A percentile compares a stretch with the other conserved stretches of the same genome.
phyloP scores from a whole-genome alignment of 2,888 invertebrate species.

The Amblyjoppa proteus region DNA sequence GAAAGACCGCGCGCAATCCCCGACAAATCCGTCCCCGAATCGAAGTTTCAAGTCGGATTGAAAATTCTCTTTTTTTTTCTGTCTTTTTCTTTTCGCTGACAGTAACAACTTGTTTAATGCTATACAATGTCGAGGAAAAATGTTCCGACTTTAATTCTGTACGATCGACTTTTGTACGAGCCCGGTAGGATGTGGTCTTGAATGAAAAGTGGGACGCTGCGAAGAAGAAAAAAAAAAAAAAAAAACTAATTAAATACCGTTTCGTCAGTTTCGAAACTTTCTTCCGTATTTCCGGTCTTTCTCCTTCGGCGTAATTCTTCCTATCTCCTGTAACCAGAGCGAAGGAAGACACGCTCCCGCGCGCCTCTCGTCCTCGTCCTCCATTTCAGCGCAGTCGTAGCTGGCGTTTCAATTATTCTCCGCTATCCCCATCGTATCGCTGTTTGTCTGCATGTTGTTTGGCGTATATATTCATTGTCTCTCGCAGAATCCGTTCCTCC shows the following conservation, averaged over 20 bases:
- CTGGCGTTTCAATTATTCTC: conserved; percentile 63
- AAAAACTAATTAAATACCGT: conserved; percentile 49
- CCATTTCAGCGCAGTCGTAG: conserved; percentile 35
- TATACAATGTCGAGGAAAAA: conserved; percentile 12
- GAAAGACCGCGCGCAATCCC: neutral
- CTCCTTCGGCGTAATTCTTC: conserved; percentile 11
- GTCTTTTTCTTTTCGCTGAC: neutral
- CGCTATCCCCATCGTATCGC: conserved; percentile 33
- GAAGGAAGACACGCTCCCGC: neutral
- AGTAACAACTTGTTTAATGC: conserved; percentile 16
- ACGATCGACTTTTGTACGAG: neutral
- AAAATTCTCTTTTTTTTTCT: conserved; percentile 5
- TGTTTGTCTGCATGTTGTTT: conserved; percentile 40
- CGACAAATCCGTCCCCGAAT: neutral
- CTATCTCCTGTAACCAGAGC: conserved; percentile 7
- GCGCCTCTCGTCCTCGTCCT: conserved; percentile 46
- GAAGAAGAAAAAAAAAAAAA: conserved; percentile 26
- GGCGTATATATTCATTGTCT: conserved; percentile 14
- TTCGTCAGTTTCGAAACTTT: conserved; percentile 19
- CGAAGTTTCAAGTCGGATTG: conserved; percentile 19
- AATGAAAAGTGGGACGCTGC: conserved; percentile 33
- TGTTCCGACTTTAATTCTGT: neutral
- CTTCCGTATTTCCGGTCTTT: conserved; percentile 23
- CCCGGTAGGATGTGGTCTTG: neutral
- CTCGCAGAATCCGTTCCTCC: conserved; percentile 12